phyloP scores from a whole-genome alignment of 2,113 vertebrate species.

The Nematolebias whitei region DNA sequence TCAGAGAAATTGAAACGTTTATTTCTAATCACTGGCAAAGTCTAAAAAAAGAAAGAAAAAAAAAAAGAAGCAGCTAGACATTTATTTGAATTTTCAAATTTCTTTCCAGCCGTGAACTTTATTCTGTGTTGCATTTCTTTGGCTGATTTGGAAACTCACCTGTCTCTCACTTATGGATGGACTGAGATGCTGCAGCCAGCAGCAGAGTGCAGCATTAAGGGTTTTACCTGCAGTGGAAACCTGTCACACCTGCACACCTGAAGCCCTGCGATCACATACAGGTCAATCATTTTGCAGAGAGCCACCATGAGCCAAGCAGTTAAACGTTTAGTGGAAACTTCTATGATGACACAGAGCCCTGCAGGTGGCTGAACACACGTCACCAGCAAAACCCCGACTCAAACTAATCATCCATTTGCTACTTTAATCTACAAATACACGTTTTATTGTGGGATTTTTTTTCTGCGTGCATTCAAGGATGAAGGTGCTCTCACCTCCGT shows the following conservation, averaged over 20 bases:
- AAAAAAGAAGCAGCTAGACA: too few species aligned
- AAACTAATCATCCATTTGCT: slow-evolving; percentile 25
- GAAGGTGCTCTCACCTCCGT: neutral
- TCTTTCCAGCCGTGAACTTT: too few species aligned
- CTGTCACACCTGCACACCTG: slow-evolving; percentile 77
- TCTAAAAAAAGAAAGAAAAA: too few species aligned
- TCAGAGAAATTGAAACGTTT: too few species aligned
- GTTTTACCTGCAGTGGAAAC: slow-evolving; percentile 75
- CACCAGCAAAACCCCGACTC: slow-evolving; percentile 26
- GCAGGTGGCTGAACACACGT: slow-evolving; percentile 23
- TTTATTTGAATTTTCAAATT: too few species aligned
- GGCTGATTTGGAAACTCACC: slow-evolving; percentile 14
- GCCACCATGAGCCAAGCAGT: slow-evolving; percentile 48
- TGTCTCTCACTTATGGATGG: slow-evolving; percentile 54
- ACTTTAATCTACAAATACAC: slow-evolving; percentile 8
- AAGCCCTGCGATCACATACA: slow-evolving; percentile 63
- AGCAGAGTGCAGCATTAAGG: slow-evolving; percentile 71
- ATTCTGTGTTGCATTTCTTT: slow-evolving; percentile 67
- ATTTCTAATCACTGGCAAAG: too few species aligned
- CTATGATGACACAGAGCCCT: slow-evolving; percentile 47
- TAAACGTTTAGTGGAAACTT: slow-evolving; percentile 47
- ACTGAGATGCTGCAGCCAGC: slow-evolving; percentile 70
- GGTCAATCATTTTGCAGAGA: slow-evolving; percentile 54
- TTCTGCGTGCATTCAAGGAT: neutral
- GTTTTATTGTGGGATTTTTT: neutral